Evolutionary conservation across 2,113 vertebrate species (phyloP).

Genomic region (Hippocampus zosterae): DNA sequence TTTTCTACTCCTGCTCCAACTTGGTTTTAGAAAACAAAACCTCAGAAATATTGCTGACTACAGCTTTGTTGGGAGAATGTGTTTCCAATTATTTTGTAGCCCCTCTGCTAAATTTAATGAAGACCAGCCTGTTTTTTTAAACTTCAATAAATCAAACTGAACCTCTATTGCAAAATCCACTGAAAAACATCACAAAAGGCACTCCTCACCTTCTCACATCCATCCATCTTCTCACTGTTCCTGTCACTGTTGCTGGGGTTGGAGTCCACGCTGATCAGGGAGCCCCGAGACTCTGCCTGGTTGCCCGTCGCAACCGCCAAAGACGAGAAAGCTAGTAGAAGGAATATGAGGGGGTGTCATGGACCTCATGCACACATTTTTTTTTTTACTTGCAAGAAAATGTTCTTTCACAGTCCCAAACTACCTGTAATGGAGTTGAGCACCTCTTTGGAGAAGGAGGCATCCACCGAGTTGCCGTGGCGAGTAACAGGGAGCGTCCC

Average conservation of each 20-base stretch:
- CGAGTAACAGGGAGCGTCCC: constrained; percentile 76
- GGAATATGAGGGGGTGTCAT: constrained; percentile 8
- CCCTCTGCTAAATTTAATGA: neutral
- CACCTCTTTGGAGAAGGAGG: constrained; percentile 96
- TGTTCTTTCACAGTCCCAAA: neutral
- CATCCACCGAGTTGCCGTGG: constrained; percentile 89
- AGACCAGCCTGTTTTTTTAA: neutral
- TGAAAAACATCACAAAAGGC: neutral
- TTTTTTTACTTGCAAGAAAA: constrained; percentile 1
- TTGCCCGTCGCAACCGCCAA: constrained; percentile 91
- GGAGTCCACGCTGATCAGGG: constrained; percentile 94
- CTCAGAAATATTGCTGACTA: no score
- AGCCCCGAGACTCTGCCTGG: constrained; percentile 91
- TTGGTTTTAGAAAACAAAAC: no score
- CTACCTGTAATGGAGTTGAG: constrained; percentile 98
- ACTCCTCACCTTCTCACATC: constrained; percentile 88
- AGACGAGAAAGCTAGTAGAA: constrained; percentile 86
- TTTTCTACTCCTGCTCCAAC: no score
- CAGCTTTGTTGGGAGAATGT: no score
- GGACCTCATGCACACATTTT: constrained; percentile 29
- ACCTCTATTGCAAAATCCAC: neutral
- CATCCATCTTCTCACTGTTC: constrained; percentile 91
- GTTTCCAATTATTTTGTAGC: no score
- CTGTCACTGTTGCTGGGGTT: constrained; percentile 94
- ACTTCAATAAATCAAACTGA: neutral